phyloP scores from a whole-genome alignment of 2,797 vertebrate genomes.

The Menidia menidia region DNA sequence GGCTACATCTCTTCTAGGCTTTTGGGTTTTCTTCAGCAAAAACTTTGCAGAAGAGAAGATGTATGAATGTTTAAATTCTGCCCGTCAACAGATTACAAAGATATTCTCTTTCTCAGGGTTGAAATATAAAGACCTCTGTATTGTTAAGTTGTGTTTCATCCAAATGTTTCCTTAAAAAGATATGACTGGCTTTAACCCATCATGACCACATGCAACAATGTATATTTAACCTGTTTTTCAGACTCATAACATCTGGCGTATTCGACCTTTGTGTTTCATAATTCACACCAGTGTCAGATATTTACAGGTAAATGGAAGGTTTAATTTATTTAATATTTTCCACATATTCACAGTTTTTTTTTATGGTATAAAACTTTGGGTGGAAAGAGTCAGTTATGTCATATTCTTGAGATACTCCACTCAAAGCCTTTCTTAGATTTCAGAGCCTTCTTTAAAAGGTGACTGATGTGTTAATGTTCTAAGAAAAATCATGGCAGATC shows the following conservation, averaged over 20 bases:
- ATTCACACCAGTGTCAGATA: neutral
- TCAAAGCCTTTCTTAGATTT: neutral
- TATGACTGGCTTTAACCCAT: neutral
- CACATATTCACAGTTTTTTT: neutral
- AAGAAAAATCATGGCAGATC: neutral
- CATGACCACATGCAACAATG: neutral
- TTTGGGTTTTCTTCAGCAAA: constrained; percentile 11
- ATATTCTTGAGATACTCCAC: too few relatives aligned
- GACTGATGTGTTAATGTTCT: neutral
- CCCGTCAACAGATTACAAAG: neutral
- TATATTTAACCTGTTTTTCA: neutral
- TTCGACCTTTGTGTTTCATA: neutral
- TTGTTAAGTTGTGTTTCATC: neutral
- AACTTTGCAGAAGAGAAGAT: neutral
- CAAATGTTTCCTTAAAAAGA: too few relatives aligned
- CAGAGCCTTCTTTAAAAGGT: neutral
- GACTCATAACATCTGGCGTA: neutral
- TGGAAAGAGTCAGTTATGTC: too few relatives aligned
- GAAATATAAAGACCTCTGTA: neutral
- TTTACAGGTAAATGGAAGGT: too few relatives aligned
- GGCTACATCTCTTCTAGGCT: constrained; percentile 31
- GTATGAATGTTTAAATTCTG: neutral
- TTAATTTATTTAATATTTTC: too few relatives aligned
- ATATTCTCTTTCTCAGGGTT: neutral
- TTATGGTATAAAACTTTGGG: neutral